Percentiles rank a stretch among this genome's conserved stretches.
phyloP scores from a whole-genome alignment of 2,888 invertebrate species.

The Creontiades dilutus region DNA sequence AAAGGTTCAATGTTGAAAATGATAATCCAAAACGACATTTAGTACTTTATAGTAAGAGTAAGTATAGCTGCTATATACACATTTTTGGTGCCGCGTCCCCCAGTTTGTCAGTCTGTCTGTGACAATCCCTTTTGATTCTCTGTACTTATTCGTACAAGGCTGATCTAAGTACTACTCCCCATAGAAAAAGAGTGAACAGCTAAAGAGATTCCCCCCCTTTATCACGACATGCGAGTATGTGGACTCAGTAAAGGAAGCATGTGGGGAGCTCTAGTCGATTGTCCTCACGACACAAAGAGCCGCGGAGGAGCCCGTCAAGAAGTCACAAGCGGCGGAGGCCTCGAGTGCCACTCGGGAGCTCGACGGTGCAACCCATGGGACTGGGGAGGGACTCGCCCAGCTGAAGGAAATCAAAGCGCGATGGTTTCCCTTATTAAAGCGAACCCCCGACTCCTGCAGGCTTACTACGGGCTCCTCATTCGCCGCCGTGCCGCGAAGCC shows the following conservation, averaged over 20 bases:
- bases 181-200: neutral
- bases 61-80: no score
- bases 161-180: neutral
- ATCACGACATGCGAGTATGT: neutral
- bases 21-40: no score
- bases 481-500: neutral
- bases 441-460: neutral
- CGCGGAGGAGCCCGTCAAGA: constrained; percentile 38
- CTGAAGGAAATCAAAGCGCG: constrained; percentile 50
- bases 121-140: no score
- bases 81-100: no score
- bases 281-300: constrained; percentile 46
- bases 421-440: constrained; percentile 49
- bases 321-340: constrained; percentile 39
- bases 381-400: neutral
- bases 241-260: constrained; percentile 26
- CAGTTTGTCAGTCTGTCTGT: no score
- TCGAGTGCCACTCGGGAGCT: constrained; percentile 20
- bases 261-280: constrained; percentile 51
- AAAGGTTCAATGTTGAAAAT: no score
- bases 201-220: neutral
- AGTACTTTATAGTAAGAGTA: no score
- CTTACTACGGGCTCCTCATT: neutral
- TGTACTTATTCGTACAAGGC: no score
- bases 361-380: neutral